Base-by-base conservation (phyloP, 2,113 vertebrate species). In the Naja naja region DNA sequence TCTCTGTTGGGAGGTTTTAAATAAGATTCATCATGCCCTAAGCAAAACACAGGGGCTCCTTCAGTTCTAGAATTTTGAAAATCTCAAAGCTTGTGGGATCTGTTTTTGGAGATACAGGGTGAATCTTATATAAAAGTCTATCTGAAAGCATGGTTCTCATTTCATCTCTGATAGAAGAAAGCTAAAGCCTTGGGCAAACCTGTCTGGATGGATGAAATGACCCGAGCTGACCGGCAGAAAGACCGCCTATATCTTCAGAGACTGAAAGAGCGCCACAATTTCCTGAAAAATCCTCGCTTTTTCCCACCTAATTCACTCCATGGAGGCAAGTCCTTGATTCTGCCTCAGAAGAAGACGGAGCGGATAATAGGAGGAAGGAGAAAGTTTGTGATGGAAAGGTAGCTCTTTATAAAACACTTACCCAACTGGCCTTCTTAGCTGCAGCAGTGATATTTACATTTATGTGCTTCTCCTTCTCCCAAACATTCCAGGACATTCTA, bases 251-350 rank as follows among this genome's bases (percentile, higher is more conserved):
- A 96, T 47, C 95, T 98, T 1, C 93, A 96, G 90, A 98, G 91
- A 49, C 94, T 98, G 47, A 97, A 98, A 93, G 96, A 95, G 43
- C 96, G 92, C 12, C 97, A 98, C 20, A 96, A 92, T 90, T 99
- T 98, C 95, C 97, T 99, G 16, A 98, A 96, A 94, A 99, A 99
- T 85, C 99, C 99, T 7, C 98, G 98, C 0, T 99, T 98, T 95
- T 98, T 98, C 94, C 98, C 98, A 14, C 98, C 97, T 1, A 97
- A 98, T 90, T 90, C 97, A 16, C 95, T 92, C 0, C 74, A 88
- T 0, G 98, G 98, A 8, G 98, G 98, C 89, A 98, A 93, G 90
- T 99, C 98, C 34, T 98, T 99, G 16, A 94, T 98, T 27, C 94
- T 97, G 53, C 95, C 97, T 58, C 95, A 92, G 49, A 95, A 94